phyloP scores from a whole-genome alignment of 2,888 invertebrate genomes.

The Orthosia gothica region DNA sequence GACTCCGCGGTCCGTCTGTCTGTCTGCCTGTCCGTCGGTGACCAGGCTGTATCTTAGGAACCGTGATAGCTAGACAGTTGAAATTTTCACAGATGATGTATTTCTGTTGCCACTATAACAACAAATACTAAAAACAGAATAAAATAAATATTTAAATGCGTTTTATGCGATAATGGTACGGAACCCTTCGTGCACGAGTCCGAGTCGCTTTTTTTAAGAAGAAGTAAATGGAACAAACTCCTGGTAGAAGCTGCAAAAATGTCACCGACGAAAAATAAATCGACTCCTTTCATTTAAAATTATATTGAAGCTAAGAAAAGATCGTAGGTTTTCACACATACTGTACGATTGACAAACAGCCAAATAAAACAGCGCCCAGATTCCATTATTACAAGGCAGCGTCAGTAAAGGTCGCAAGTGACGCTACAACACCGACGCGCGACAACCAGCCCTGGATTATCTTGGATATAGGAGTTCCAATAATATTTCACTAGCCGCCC shows the following conservation, averaged over 20 bases:
- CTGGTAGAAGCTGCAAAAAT: neutral
- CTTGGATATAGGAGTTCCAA: constrained; percentile 86
- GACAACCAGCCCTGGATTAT: constrained; percentile 78
- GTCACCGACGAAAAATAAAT: neutral
- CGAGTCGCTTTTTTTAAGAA: too few relatives aligned
- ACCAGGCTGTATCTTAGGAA: too few relatives aligned
- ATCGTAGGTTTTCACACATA: neutral
- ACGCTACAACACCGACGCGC: constrained; percentile 73
- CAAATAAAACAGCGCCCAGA: constrained; percentile 68
- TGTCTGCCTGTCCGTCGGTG: too few relatives aligned
- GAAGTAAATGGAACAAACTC: too few relatives aligned
- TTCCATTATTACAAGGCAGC: constrained; percentile 61
- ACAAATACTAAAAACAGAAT: too few relatives aligned
- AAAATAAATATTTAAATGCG: too few relatives aligned
- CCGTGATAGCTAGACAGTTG: too few relatives aligned
- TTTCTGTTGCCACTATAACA: too few relatives aligned
- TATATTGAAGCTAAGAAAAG: constrained; percentile 1
- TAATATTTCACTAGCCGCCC: constrained; percentile 85
- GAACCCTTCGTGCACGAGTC: too few relatives aligned
- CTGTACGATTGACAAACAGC: constrained; percentile 62
- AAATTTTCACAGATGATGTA: too few relatives aligned
- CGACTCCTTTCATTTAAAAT: neutral
- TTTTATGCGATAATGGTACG: too few relatives aligned
- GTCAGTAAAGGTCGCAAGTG: constrained; percentile 77
- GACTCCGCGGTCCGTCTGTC: too few relatives aligned